Percentiles rank a stretch among this genome's conserved stretches.
Evolutionary conservation across 2,113 vertebrate genomes (phyloP).

Genomic region (Glaucidium brasilianum): DNA sequence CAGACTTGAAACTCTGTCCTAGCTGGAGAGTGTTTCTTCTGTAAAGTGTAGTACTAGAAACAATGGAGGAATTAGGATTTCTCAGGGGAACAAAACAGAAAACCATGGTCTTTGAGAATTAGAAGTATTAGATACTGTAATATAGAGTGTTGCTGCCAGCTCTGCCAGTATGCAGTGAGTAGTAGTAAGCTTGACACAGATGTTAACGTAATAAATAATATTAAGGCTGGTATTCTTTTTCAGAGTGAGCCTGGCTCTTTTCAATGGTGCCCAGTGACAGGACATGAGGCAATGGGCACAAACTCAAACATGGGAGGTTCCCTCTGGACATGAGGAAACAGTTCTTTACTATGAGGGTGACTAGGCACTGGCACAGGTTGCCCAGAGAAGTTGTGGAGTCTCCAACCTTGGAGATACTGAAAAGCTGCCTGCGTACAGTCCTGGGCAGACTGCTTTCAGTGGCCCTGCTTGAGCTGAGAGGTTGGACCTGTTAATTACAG

Average conservation of each 20-base stretch:
- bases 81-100: background rate
- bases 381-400: background rate
- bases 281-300: background rate
- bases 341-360: background rate
- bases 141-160: background rate
- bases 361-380: background rate
- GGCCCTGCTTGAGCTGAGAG: background rate
- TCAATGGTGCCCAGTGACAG: background rate
- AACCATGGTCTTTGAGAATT: background rate
- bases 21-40: background rate
- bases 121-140: background rate
- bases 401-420: background rate
- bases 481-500: background rate
- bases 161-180: background rate
- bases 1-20: background rate
- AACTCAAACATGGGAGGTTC: background rate
- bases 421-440: background rate
- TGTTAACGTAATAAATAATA: background rate
- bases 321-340: background rate
- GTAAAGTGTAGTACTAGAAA: background rate
- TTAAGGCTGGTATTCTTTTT: background rate
- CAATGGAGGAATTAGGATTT: background rate
- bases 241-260: background rate
- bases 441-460: background rate
- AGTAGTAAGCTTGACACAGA: background rate